phyloP scores from a whole-genome alignment of 2,888 invertebrate genomes.

The Argyresthia albistria region DNA sequence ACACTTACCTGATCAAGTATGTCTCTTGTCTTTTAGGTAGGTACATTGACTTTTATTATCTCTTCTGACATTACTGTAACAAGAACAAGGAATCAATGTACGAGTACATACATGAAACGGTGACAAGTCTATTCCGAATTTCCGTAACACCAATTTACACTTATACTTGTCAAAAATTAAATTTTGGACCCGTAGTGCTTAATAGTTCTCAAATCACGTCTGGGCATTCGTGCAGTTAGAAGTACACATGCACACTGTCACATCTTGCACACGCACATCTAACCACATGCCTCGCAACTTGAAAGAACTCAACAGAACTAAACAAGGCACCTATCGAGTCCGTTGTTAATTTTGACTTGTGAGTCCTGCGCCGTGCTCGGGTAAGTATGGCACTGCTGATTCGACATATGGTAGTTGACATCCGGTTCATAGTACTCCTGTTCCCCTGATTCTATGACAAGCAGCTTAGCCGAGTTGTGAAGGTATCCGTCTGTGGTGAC shows the following conservation, averaged over 20 bases:
- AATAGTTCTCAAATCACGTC: no score
- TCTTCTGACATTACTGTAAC: slow-evolving; percentile 22
- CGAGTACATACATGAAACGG: slow-evolving; percentile 23
- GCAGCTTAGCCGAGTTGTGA: slow-evolving; percentile 53
- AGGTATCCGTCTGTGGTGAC: slow-evolving; percentile 56
- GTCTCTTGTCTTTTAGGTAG: background rate
- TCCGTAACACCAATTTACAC: slow-evolving; percentile 35
- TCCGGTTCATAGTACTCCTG: slow-evolving; percentile 68
- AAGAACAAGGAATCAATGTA: slow-evolving; percentile 20
- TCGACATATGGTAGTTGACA: slow-evolving; percentile 57
- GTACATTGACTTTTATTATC: background rate
- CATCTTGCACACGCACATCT: no score
- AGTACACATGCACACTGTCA: no score
- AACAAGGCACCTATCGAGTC: slow-evolving; percentile 76
- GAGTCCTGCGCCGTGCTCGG: slow-evolving; percentile 48
- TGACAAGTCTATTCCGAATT: slow-evolving; percentile 58
- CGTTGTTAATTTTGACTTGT: slow-evolving; percentile 65
- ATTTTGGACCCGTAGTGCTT: slow-evolving; percentile 66
- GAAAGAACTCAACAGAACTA: slow-evolving; percentile 32
- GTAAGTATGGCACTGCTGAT: slow-evolving; percentile 72
- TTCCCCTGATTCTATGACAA: slow-evolving; percentile 67
- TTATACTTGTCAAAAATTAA: slow-evolving; percentile 54
- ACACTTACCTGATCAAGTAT: slow-evolving; percentile 4
- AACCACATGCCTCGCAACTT: slow-evolving; percentile 11
- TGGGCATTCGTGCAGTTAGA: no score